phyloP scores from a whole-genome alignment of 1,140 invertebrate genomes.

The Battus philenor region DNA sequence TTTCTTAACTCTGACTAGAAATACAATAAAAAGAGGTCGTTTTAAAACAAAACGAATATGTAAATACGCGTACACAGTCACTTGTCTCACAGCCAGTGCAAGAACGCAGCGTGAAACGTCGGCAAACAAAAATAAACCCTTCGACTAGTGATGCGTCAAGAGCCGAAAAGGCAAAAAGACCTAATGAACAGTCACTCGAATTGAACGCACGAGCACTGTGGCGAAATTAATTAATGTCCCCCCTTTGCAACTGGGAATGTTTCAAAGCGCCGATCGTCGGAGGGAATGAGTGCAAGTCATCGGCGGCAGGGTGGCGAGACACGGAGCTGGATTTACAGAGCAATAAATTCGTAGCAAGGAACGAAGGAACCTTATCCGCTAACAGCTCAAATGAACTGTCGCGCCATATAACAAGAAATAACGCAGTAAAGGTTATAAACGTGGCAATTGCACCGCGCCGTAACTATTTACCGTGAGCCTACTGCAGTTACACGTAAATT shows the following conservation, averaged over 20 bases:
- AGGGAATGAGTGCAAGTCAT: constrained; percentile 53
- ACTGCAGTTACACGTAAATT: constrained; percentile 5
- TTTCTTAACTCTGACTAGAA: too few relatives aligned
- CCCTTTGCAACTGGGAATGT: constrained; percentile 48
- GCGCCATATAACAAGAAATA: constrained; percentile 31
- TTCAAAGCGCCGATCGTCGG: constrained; percentile 48
- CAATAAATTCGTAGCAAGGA: constrained; percentile 55
- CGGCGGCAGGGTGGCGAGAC: constrained; percentile 32
- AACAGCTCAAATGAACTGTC: constrained; percentile 64
- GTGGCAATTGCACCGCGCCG: constrained; percentile 14
- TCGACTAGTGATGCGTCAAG: constrained; percentile 20
- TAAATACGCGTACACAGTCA: too few relatives aligned
- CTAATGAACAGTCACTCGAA: constrained; percentile 47
- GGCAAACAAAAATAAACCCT: constrained; percentile 16
- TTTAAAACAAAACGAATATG: too few relatives aligned
- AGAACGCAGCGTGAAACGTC: constrained; percentile 5
- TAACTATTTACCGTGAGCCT: constrained; percentile 8
- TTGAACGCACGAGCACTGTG: constrained; percentile 48
- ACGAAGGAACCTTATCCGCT: constrained; percentile 54
- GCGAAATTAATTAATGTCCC: constrained; percentile 69
- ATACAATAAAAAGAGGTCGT: too few relatives aligned
- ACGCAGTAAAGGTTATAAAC: constrained; percentile 26
- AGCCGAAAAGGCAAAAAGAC: constrained; percentile 36
- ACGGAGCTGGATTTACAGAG: constrained; percentile 47
- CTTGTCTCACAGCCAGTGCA: too few relatives aligned